These are phyloP conservation scores for Bufotes viridis DNA, from an alignment of 2,797 vertebrate species.

Conservation along the genomic window DNA sequence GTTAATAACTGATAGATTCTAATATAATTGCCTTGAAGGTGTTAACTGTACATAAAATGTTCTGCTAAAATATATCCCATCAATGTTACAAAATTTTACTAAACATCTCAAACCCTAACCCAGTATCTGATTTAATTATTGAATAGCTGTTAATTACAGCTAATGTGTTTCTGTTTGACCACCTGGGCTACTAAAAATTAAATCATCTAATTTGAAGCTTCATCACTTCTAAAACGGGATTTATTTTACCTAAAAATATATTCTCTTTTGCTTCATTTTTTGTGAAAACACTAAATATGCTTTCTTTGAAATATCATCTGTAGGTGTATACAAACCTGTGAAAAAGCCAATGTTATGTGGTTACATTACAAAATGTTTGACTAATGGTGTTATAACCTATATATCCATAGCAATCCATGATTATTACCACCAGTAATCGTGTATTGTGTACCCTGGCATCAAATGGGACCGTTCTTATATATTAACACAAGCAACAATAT, in stretches of 20 bases:
- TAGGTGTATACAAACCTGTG: neutral
- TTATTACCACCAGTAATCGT: no score
- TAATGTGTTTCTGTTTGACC: neutral
- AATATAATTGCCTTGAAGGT: neutral
- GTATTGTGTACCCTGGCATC: no score
- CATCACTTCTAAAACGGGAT: neutral
- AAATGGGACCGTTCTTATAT: no score
- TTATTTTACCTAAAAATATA: neutral
- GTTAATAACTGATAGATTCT: neutral
- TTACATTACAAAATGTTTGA: no score
- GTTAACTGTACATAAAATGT: neutral
- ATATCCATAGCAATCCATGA: no score
- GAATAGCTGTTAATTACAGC: neutral
- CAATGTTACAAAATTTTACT: neutral
- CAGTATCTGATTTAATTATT: neutral
- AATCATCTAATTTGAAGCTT: neutral
- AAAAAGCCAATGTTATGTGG: no score
- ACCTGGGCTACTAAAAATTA: neutral
- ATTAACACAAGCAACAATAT: no score
- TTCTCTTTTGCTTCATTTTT: neutral
- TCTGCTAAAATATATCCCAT: neutral
- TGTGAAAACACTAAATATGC: neutral
- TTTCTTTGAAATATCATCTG: neutral
- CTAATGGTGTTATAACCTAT: no score
- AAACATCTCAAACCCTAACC: neutral